A percentile compares a stretch with the other conserved stretches of the same genome.
These are phyloP conservation scores for Esox lucius DNA, from an alignment of 2,797 vertebrate genomes.

Conservation along the genomic window DNA sequence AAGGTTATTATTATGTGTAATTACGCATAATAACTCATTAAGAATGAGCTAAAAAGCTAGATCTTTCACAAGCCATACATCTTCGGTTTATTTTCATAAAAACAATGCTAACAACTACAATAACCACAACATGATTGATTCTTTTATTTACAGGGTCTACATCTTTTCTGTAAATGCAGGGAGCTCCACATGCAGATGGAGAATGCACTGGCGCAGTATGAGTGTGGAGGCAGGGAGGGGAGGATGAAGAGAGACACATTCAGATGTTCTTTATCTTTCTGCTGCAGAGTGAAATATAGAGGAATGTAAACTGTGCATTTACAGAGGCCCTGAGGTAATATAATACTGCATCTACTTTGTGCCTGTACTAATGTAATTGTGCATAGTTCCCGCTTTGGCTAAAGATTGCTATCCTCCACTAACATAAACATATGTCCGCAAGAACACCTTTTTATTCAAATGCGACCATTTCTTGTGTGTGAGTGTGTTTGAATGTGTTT, in stretches of 20 bases:
- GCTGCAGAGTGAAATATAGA: conserved; percentile 67
- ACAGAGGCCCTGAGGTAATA: conserved; percentile 68
- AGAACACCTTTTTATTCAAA: conserved; percentile 59
- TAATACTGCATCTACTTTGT: conserved; percentile 66
- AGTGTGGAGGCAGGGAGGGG: conserved; percentile 47
- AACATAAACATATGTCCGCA: conserved; percentile 62
- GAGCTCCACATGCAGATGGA: conserved; percentile 37
- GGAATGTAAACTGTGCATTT: conserved; percentile 68
- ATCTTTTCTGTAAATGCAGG: background rate
- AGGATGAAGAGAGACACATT: conserved; percentile 35
- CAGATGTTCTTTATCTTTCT: conserved; percentile 68
- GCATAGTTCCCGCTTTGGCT: conserved; percentile 61
- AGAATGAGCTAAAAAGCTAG: background rate
- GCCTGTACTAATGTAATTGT: conserved; percentile 71
- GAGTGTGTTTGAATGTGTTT: background rate
- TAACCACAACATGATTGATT: conserved; percentile 4
- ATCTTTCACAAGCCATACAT: background rate
- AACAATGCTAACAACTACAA: conserved; percentile 2
- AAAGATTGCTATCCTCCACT: conserved; percentile 60
- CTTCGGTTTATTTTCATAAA: background rate
- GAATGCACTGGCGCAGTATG: conserved; percentile 41
- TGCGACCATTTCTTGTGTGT: conserved; percentile 28
- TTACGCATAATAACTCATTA: background rate
- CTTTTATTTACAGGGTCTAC: conserved; percentile 26
- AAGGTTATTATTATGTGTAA: conserved; percentile 1